Conservation (phyloP, 2,113 vertebrate genomes). For the Rhizomys pruinosus region DNA sequence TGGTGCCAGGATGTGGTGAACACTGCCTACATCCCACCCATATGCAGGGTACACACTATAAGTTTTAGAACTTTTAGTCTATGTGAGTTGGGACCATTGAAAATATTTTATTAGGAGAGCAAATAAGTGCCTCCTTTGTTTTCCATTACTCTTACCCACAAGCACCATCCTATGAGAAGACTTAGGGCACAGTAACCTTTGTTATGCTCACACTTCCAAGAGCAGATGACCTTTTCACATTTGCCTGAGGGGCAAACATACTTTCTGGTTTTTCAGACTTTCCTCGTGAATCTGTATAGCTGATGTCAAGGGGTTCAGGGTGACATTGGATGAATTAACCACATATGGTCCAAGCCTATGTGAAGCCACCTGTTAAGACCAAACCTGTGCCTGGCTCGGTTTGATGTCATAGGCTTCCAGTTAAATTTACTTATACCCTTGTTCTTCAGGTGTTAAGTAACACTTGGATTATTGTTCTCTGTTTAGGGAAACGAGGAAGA, state of each 20-base stretch:
- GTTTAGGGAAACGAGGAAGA: conserved; percentile 42
- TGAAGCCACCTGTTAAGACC: not conserved
- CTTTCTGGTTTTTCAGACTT: conserved; percentile 10
- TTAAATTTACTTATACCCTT: conserved; percentile 68
- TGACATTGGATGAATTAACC: not conserved
- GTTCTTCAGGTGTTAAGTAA: conserved; percentile 53
- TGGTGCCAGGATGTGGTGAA: not conserved
- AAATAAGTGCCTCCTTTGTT: not conserved
- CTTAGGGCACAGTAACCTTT: conserved; percentile 4
- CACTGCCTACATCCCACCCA: not conserved
- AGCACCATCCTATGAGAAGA: not conserved
- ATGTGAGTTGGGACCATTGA: not conserved
- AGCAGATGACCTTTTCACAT: not conserved
- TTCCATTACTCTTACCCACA: not conserved
- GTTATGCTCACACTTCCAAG: not conserved
- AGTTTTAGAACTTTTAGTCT: not conserved
- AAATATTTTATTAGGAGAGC: not conserved
- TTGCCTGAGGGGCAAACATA: not conserved
- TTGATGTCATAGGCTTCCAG: conserved; percentile 63
- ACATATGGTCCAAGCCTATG: not conserved
- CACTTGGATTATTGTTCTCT: conserved; percentile 62
- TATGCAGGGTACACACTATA: not conserved
- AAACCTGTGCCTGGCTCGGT: not conserved
- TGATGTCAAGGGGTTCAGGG: not conserved
- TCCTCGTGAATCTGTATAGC: not conserved